Evolutionary conservation across 2,113 vertebrate genomes (phyloP), one percentile per base, ranked within the genome.

Genomic region (Taurulus bubalis): DNA sequence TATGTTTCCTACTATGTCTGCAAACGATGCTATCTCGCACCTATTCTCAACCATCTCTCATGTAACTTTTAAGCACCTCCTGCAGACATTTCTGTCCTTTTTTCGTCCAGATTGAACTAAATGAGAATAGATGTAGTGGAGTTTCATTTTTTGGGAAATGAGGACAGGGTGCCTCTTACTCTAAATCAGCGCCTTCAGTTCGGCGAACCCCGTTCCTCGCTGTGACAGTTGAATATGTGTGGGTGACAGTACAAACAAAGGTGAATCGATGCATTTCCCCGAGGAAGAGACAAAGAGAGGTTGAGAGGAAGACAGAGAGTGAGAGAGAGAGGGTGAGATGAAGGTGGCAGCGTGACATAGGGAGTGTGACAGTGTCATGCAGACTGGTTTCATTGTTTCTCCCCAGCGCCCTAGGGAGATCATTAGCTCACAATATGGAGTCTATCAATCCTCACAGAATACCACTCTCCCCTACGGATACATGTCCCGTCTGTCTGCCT

Each of bases 361-460:
- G 88, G 87, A 89, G 85, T 89, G 87, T 88, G 89, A 91, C 90
- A 88, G 88, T 89, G 92, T 93, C 91, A 91, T 90, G 91, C 85
- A 75, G 85, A 85, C 86, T 93, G 91, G 90, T 90, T 92, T 93
- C 89, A 91, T 90, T 71, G 90, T 90, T 89, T 86, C 82, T 88
- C 84, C 79, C 83, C 82, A 77, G 86, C 78, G 87, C 93, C 93
- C 90, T 62, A 62, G 91, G 92, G 93, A 94, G 90, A 91, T 94
- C 93, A 94, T 94, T 94, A 94, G 90, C 93, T 93, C 89, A 87
- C 92, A 93, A 92, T 93, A 91, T 89, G 92, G 90, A 92, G 91
- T 93, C 91, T 91, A 94, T 94, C 93, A 94, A 93, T 94, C 91
- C 91, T 91, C 86, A 89, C 88, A 91, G 89, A 92, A 91, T 89